A percentile compares a stretch with the other conserved stretches of the same genome.
phyloP scores from a whole-genome alignment of 1,140 invertebrate species.

The Diorhabda elongata region DNA sequence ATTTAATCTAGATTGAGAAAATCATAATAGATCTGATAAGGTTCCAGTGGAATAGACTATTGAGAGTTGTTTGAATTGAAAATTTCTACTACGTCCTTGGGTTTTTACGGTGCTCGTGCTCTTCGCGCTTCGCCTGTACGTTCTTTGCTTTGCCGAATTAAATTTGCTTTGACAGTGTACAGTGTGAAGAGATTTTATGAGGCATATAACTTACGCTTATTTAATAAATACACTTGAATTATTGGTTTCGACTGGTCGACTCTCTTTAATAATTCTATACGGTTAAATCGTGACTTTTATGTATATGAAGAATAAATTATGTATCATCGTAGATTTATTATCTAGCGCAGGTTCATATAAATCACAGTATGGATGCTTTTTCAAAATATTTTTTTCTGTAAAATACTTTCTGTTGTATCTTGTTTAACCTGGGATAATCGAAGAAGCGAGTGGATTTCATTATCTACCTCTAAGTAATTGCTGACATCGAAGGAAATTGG shows the following conservation, averaged over 20 bases:
- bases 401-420: no score
- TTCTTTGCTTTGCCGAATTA: conserved; percentile 11
- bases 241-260: conserved; percentile 3
- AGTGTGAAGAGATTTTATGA: conserved; percentile 8
- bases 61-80: no score
- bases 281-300: neutral
- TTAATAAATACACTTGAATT: conserved; percentile 14
- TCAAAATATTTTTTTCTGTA: no score
- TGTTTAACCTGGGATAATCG: no score
- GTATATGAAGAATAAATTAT: conserved; percentile 1
- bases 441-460: no score
- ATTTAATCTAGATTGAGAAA: no score
- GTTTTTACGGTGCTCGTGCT: neutral
- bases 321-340: neutral
- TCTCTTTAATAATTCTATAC: conserved; percentile 3
- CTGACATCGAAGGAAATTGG: no score
- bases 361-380: no score
- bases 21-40: no score
- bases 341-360: neutral
- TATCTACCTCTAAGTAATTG: no score
- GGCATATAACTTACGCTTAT: conserved; percentile 7
- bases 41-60: no score
- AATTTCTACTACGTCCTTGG: no score
- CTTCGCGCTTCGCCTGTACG: neutral
- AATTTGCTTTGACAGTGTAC: conserved; percentile 16